phyloP scores from a whole-genome alignment of 2,797 vertebrate species.

The Pygocentrus nattereri region DNA sequence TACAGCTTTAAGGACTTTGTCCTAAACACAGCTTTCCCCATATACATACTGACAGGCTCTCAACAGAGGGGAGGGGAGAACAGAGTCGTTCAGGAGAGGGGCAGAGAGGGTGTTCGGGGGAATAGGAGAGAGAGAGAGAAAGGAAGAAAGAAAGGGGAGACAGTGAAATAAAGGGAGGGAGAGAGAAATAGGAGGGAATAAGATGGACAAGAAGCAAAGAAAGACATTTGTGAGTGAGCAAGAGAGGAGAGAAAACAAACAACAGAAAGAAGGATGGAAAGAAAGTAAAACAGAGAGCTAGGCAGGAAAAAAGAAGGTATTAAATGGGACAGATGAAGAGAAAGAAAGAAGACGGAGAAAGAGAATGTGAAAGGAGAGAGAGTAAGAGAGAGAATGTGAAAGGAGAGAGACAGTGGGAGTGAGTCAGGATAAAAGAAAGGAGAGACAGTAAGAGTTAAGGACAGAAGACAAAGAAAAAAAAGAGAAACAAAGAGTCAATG shows the following conservation, averaged over 20 bases:
- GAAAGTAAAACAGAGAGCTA: no score
- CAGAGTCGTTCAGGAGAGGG: neutral
- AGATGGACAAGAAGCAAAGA: neutral
- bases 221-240: neutral
- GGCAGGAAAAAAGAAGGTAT: no score
- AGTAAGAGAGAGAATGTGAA: neutral
- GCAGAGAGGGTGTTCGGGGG: no score
- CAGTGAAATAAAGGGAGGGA: neutral
- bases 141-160: neutral
- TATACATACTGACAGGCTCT: no score
- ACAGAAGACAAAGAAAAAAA: neutral
- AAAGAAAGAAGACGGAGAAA: neutral
- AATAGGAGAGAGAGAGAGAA: neutral
- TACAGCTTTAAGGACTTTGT: constrained; percentile 19
- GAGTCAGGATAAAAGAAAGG: neutral
- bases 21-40: constrained; percentile 11
- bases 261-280: neutral
- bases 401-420: neutral
- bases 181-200: neutral
- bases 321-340: neutral
- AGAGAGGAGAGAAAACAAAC: neutral
- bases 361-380: no score
- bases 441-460: neutral
- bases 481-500: neutral
- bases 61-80: no score